These are phyloP conservation scores for Acholoe squamosa DNA, from an alignment of 2,888 invertebrate genomes.

Conservation along the genomic window DNA sequence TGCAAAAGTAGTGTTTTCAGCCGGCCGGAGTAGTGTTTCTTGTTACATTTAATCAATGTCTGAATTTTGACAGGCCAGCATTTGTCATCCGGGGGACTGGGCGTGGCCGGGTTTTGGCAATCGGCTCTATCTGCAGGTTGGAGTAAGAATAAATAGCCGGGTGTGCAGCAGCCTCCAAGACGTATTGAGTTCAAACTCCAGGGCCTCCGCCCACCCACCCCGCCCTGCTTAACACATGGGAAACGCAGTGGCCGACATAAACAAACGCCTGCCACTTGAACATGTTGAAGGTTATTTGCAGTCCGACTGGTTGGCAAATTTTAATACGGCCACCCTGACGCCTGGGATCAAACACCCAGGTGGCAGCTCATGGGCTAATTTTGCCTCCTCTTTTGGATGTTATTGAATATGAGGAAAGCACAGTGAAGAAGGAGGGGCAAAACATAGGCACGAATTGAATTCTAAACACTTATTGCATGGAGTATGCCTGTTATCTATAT, in stretches of 20 bases:
- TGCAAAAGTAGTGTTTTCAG: slow-evolving; percentile 57
- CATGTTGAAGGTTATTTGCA: slow-evolving; percentile 39
- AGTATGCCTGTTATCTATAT: too few species aligned
- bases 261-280: slow-evolving; percentile 19
- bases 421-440: too few species aligned
- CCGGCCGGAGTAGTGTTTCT: slow-evolving; percentile 48
- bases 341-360: slow-evolving; percentile 23
- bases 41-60: slow-evolving; percentile 60
- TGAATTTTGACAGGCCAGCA: slow-evolving; percentile 57
- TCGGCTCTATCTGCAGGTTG: slow-evolving; percentile 45
- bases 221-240: background rate
- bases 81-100: slow-evolving; percentile 14
- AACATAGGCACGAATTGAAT: too few species aligned
- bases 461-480: too few species aligned
- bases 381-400: background rate
- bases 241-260: slow-evolving; percentile 16
- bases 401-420: too few species aligned
- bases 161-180: background rate
- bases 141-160: slow-evolving; percentile 45
- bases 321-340: slow-evolving; percentile 25
- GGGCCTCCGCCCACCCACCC: background rate
- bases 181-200: slow-evolving; percentile 23
- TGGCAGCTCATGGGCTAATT: background rate
- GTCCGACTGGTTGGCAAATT: slow-evolving; percentile 37
- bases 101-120: slow-evolving; percentile 26